Evolutionary conservation across 2,797 vertebrate species (phyloP), one percentile per base, ranked within the genome.

Genomic region (Sus cebifrons): DNA sequence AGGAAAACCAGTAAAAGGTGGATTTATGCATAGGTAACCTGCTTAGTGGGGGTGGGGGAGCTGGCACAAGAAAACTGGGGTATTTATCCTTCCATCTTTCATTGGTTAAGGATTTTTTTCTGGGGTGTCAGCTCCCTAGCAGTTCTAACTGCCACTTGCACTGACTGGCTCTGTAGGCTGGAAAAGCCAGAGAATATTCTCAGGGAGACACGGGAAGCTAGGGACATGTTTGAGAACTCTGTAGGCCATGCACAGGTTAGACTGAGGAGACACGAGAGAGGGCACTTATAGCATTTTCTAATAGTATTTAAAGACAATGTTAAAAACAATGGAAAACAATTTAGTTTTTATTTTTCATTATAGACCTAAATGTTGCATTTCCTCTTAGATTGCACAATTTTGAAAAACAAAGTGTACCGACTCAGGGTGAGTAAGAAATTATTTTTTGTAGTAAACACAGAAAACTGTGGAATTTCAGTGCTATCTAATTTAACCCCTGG

Each of bases 371-470:
- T 74, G 65, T 81, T 64, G 10, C 6, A 64, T 93, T 74, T 74
- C 20, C 8, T 68, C 64, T 70, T 75, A 49, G 16, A 79, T 17
- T 90, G 11, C 27, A 62, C 10, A 73, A 60, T 90, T 87, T 74
- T 7, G 56, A 52, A 93, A 94, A 95, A 70, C 32, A 54, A 90
- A 82, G 14, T 56, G 1, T 27, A 86, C 25, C 44, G 20, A 82
- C n/a, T 87, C 62, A 54, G n/a, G 3, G 11, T 58, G 44, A 60
- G 18, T 83, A 40, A 36, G 18, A 92, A 60, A 60, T 90, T 56
- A n/a, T 82, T 92, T 36, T 92, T 74, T 73, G 6, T 40, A 81
- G 64, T 49, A 74, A 95, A 60, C 8, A 36, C n/a, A 82, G 58
- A 84, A 92, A 92, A 91, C 25, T 73, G 13, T 49, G 7, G n/a